These are phyloP conservation scores for Mystacides longicornis DNA, from an alignment of 2,888 invertebrate species.

Conservation along the genomic window DNA sequence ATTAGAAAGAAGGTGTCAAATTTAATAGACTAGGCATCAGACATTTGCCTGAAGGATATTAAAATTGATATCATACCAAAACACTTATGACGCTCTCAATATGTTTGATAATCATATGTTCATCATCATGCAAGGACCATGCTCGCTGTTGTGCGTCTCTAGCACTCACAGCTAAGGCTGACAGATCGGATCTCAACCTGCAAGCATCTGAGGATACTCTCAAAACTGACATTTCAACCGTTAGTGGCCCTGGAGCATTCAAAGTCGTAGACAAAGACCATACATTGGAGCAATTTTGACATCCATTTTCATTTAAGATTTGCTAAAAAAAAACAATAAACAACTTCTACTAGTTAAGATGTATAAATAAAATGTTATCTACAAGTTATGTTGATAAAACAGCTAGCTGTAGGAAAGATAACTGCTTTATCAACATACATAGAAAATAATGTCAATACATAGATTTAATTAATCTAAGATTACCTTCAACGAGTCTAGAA, in stretches of 20 bases:
- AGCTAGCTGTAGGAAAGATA: not conserved
- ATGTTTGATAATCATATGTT: conserved; percentile 78
- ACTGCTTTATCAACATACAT: too few relatives aligned
- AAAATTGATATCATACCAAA: conserved; percentile 46
- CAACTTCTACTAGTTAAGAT: not conserved
- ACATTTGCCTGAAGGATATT: not conserved
- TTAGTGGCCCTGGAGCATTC: conserved; percentile 45
- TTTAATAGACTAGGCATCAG: not conserved
- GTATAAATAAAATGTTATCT: not conserved
- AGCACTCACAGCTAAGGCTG: conserved; percentile 79
- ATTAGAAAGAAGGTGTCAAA: conserved; percentile 23
- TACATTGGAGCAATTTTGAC: conserved; percentile 32
- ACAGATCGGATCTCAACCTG: conserved; percentile 73
- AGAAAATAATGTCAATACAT: not conserved
- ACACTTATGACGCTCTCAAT: conserved; percentile 76
- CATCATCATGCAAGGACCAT: conserved; percentile 94
- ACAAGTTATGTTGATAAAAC: not conserved
- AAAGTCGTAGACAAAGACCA: conserved; percentile 18
- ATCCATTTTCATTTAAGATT: conserved; percentile 50
- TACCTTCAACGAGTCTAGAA: conserved; percentile 50
- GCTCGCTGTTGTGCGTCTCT: conserved; percentile 93
- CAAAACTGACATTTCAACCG: conserved; percentile 58
- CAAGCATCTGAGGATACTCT: conserved; percentile 80
- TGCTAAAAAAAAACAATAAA: conserved; percentile 39
- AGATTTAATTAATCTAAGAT: not conserved